Base-by-base conservation (phyloP, 2,797 vertebrate genomes). In the Melanotaenia nigrans region DNA sequence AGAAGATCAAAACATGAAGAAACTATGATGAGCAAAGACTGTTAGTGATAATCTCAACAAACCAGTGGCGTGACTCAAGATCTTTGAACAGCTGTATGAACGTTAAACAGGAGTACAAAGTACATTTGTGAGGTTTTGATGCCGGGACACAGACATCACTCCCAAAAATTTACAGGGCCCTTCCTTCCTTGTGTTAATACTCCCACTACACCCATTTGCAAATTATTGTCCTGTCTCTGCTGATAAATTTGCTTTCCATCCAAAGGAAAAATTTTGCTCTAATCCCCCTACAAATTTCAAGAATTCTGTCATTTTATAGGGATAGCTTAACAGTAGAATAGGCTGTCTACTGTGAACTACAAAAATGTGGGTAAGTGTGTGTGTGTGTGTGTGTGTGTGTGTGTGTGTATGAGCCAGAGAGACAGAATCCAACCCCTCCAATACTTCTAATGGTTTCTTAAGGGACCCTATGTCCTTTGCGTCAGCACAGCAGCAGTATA, bases 401-500 rank as follows among this genome's bases (percentile, higher is more conserved):
- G 75, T 73, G 69, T 68, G 61, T 30, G 58, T 59, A 61, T 38
- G 67, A 47, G 61, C 61, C 65, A 57, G 65, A 25, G 56, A 45
- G 68, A 65, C 40, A 77, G 57, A 64, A 65, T 73, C 65, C 68
- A 61, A 25, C 65, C 77, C n/a, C 66, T 25, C 22, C 61, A 63
- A 61, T 63, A 61, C 67, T 79, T 87, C 79, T 93, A 89, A 92
- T 89, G 90, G 83, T 88, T 92, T 90, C 87, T 93, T 91, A 85
- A n/a, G 65, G 88, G 89, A 86, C 90, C 92, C 91, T 87, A 92
- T 93, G 94, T 94, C 90, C 90, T 91, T 90, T 79, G 87, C 70
- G 87, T 93, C 90, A 90, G 90, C 86, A 82, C 65, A 78, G 87
- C 82, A 83, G 86, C 78, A 89, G 91, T 68, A 60, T 8, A 4